Evolutionary conservation across 2,113 vertebrate genomes (phyloP).

Genomic region (Anolis sagrei): DNA sequence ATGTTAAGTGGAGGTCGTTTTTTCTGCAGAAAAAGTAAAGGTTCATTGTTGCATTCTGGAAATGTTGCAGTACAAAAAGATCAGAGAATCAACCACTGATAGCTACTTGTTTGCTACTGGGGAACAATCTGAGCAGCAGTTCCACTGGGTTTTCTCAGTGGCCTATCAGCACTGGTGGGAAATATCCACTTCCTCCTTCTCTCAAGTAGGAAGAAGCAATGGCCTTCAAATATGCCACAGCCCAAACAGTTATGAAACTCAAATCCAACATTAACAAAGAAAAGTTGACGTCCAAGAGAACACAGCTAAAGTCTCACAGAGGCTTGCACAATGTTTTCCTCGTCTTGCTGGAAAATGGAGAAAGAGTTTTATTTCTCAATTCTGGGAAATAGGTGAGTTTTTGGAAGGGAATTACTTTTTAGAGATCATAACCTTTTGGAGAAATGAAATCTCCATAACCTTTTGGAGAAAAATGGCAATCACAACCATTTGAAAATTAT

Average conservation of each 20-base stretch:
- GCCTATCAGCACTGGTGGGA: not conserved
- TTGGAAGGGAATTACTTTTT: no score
- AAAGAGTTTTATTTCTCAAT: not conserved
- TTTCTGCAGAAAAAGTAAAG: conserved; percentile 21
- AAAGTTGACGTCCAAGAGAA: not conserved
- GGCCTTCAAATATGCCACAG: not conserved
- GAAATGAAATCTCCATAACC: no score
- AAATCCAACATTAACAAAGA: not conserved
- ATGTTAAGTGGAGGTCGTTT: conserved; percentile 39
- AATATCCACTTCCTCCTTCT: not conserved
- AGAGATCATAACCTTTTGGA: no score
- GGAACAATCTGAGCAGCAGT: conserved; percentile 16
- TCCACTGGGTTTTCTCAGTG: not conserved
- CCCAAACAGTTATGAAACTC: not conserved
- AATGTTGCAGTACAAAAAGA: conserved; percentile 4
- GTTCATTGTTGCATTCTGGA: conserved; percentile 23
- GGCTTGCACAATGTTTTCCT: not conserved
- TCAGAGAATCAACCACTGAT: not conserved
- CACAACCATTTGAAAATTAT: no score
- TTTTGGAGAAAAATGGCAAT: no score
- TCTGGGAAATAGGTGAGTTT: no score
- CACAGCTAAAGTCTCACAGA: not conserved
- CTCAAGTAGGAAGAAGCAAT: not conserved
- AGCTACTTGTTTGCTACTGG: conserved; percentile 25
- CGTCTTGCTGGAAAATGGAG: not conserved